Conservation (phyloP, 35 echinoderm and acorn worm genomes). For the Acanthaster planci region DNA sequence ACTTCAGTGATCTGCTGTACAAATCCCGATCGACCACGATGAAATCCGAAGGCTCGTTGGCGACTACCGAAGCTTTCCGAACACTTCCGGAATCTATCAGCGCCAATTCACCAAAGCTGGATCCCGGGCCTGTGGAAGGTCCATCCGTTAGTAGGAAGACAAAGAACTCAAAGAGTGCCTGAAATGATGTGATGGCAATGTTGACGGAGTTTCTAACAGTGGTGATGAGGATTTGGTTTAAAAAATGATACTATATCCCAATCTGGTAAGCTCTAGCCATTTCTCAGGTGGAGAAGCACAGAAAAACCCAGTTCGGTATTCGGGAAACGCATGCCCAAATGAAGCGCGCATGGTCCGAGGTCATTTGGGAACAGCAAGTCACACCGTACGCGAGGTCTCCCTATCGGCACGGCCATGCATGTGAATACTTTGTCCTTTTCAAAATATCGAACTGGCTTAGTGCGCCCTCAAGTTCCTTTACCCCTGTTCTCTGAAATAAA, state of each 20-base stretch:
- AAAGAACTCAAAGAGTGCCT: not conserved
- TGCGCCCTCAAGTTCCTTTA: no score
- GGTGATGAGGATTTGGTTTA: not conserved
- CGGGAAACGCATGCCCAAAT: no score
- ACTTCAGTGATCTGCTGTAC: constrained; percentile 69
- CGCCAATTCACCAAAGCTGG: constrained; percentile 82
- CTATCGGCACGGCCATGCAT: no score
- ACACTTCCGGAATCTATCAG: constrained; percentile 53
- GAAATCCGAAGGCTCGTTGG: constrained; percentile 55
- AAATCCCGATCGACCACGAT: constrained; percentile 74
- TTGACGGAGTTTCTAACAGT: not conserved
- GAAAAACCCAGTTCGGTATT: no score
- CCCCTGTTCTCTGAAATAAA: no score
- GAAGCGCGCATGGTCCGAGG: no score
- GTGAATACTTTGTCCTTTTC: no score
- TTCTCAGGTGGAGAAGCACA: no score
- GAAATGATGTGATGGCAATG: not conserved
- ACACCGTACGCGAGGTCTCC: no score
- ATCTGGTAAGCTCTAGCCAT: no score
- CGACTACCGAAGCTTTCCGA: constrained; percentile 70
- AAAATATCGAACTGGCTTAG: no score
- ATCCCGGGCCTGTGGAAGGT: constrained; percentile 52
- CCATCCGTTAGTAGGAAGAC: not conserved
- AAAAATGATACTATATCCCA: not conserved
- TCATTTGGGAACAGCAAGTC: no score